Base-by-base conservation (phyloP, 2,113 vertebrate genomes). In the Paralichthys olivaceus region DNA sequence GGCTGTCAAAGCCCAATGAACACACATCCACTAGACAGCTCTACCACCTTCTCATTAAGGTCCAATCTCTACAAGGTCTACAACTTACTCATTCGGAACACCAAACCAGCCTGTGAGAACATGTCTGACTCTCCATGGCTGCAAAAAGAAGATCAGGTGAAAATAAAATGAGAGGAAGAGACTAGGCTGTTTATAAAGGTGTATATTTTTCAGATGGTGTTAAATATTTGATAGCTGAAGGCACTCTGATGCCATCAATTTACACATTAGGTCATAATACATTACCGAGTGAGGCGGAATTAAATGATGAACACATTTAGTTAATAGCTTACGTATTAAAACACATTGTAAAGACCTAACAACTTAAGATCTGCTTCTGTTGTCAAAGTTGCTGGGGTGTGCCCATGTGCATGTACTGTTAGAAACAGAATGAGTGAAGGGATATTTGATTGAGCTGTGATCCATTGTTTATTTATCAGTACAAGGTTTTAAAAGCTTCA, bases 1-100 rank as follows among this genome's bases (percentile, higher is more conserved):
- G 91, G 94, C 95, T 96, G 94, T 95, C 96, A 95, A 75, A 93
- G 91, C 93, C 93, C 93, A 93, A 93, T 95, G 95, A 94, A 94
- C 94, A 95, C 95, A 91, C 93, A 93, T 92, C 78, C 90, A 90
- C 51, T 19, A 90, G 88, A 92, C 91, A 91, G 89, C 85, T 87
- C 86, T 84, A 91, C 87, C 89, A 91, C 91, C 90, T 92, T 92
- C 87, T 93, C 90, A 90, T 92, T 92, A 90, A 83, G 88, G 87
- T 84, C 87, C 79, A 80, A 79, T 90, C 80, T 93, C 82, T 68
- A 53, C 68, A 4, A 55, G 62, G 69, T 71, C 77, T 85, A 91
- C 87, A 80, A 74, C 89, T 85, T 76, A 87, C 77, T 93, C 85
- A 81, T 81, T 89, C 57, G 61, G 82, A 90, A 86, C 85, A 79